These are phyloP conservation scores for Dasyurus viverrinus DNA, from an alignment of 2,113 vertebrate species.

Conservation along the genomic window DNA sequence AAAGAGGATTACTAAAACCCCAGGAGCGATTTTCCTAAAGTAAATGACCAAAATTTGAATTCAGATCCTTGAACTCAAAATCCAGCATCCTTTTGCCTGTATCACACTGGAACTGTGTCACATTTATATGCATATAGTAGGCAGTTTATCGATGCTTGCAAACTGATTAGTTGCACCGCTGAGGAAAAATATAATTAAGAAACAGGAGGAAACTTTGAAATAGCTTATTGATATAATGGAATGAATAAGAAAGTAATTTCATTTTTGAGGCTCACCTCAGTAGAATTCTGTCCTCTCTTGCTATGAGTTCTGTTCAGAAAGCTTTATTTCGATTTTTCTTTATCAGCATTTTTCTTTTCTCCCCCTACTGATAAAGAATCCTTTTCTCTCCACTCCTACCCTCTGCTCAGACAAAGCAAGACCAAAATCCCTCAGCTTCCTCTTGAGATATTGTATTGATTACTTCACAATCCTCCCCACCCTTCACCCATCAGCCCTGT, in stretches of 20 bases:
- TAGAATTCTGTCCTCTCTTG: constrained; percentile 1
- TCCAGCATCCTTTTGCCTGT: neutral
- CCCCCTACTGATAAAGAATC: neutral
- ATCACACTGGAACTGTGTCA: neutral
- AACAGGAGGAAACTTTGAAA: neutral
- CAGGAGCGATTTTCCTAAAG: neutral
- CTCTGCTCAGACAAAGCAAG: constrained; percentile 1
- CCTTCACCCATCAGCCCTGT: constrained; percentile 14
- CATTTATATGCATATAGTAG: neutral
- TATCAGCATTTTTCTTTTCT: neutral
- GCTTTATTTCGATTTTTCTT: constrained; percentile 35
- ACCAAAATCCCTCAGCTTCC: constrained; percentile 65
- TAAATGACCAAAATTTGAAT: neutral
- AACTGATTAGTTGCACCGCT: neutral
- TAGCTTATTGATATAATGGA: neutral
- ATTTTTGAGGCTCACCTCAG: constrained; percentile 24
- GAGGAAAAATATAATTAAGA: neutral
- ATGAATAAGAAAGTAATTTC: neutral
- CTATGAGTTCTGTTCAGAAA: neutral
- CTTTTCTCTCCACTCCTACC: neutral
- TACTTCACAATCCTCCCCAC: constrained; percentile 73
- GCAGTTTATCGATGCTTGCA: neutral
- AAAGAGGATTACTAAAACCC: neutral
- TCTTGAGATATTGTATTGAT: constrained; percentile 73
- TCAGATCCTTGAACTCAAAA: neutral